Conservation (phyloP, 2,888 invertebrate species). For the Euzophera pinguis region DNA sequence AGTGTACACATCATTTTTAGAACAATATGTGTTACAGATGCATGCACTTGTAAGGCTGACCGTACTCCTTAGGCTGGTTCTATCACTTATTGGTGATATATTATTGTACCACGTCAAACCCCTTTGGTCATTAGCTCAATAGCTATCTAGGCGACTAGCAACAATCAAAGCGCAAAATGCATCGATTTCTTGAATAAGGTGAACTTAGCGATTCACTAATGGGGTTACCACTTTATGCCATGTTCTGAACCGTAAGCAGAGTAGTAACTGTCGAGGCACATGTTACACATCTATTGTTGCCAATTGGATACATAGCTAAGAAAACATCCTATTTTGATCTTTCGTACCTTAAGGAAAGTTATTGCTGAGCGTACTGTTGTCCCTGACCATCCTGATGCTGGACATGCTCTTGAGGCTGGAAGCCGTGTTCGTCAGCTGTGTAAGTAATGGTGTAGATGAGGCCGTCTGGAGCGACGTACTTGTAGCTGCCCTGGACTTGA, state of each 20-base stretch:
- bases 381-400: constrained; percentile 42
- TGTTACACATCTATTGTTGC: constrained; percentile 4
- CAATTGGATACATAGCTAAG: too few species aligned
- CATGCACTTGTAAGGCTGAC: too few species aligned
- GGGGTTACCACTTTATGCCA: too few species aligned
- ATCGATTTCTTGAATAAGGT: too few species aligned
- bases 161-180: too few species aligned
- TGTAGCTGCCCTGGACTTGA: constrained; percentile 74
- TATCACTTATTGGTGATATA: not conserved
- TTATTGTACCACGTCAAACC: not conserved
- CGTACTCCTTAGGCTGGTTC: too few species aligned
- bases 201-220: too few species aligned
- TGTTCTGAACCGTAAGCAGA: too few species aligned
- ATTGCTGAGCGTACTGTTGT: constrained; percentile 17
- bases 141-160: not conserved
- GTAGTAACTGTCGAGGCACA: not conserved
- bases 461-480: constrained; percentile 76
- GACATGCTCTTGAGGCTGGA: constrained; percentile 69
- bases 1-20: too few species aligned
- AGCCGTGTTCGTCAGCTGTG: constrained; percentile 81
- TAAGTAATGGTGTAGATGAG: constrained; percentile 74
- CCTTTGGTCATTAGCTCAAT: constrained; percentile 1
- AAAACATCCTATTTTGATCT: too few species aligned
- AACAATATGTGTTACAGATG: too few species aligned
- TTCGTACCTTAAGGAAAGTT: constrained; percentile 8